Evolutionary conservation across 2,113 vertebrate species (phyloP).

Genomic region (Meleagris gallopavo): DNA sequence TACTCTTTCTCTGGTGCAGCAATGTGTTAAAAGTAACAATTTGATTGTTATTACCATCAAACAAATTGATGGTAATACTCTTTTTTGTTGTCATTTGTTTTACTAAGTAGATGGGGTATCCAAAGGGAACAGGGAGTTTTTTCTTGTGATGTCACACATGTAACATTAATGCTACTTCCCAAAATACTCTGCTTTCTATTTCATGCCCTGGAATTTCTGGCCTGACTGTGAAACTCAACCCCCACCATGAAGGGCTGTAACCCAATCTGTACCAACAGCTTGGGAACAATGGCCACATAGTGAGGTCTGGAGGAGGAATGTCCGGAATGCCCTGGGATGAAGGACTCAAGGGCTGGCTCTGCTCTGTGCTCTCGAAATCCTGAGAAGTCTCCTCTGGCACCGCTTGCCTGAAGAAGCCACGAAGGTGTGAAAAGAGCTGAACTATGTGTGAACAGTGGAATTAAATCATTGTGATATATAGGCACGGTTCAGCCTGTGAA

Average conservation of each 20-base stretch:
- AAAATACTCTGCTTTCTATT: constrained; percentile 38
- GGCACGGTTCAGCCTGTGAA: fast-evolving
- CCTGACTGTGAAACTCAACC: neutral
- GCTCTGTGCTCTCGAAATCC: fast-evolving
- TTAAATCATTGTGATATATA: neutral
- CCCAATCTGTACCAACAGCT: neutral
- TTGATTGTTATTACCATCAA: too few relatives aligned
- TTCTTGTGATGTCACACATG: neutral
- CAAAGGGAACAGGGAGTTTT: neutral
- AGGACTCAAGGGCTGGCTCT: neutral
- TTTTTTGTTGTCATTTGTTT: neutral
- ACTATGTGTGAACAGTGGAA: neutral
- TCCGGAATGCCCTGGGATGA: neutral
- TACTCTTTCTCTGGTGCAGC: too few relatives aligned
- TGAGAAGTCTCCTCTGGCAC: neutral
- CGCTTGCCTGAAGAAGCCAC: neutral
- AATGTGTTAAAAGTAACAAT: neutral
- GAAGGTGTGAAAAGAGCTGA: neutral
- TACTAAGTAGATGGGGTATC: neutral
- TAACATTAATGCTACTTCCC: neutral
- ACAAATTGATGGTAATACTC: fast-evolving
- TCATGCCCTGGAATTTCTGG: neutral
- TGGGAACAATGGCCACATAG: constrained; percentile 11
- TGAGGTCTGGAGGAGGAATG: fast-evolving
- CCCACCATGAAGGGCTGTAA: neutral